phyloP scores from a whole-genome alignment of 2,797 vertebrate genomes.

The Oryzias dopingdopingensis region DNA sequence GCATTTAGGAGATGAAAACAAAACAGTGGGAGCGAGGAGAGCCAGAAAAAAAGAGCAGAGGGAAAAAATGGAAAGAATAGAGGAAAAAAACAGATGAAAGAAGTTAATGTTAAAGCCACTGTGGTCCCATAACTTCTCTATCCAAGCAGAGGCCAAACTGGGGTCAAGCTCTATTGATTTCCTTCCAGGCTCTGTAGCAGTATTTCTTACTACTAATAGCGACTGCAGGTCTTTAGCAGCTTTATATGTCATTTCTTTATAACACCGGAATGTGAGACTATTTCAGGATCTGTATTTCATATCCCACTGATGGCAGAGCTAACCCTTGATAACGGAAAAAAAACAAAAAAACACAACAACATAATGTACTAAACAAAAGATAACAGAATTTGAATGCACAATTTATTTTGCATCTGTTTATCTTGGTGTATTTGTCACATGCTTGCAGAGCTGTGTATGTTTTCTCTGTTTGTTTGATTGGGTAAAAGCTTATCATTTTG shows the following conservation, averaged over 20 bases:
- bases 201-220: conserved; percentile 72
- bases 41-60: conserved; percentile 13
- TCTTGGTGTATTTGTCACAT: conserved; percentile 25
- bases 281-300: conserved; percentile 31
- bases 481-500: conserved; percentile 35
- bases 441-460: conserved; percentile 14
- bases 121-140: conserved; percentile 70
- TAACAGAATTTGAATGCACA: conserved; percentile 15
- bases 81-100: conserved; percentile 66
- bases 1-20: conserved; percentile 53
- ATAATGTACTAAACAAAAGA: conserved; percentile 13
- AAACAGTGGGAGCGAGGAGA: conserved; percentile 34
- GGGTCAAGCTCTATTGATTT: conserved; percentile 78
- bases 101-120: conserved; percentile 67
- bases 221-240: conserved; percentile 39
- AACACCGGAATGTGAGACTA: conserved; percentile 21
- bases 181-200: conserved; percentile 64
- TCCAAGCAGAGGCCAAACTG: conserved; percentile 66
- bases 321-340: not conserved
- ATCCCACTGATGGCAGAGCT: conserved; percentile 12
- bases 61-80: conserved; percentile 32
- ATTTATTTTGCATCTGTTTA: conserved; percentile 38
- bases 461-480: conserved; percentile 24
- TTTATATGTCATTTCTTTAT: conserved; percentile 34
- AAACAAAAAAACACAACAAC: not conserved